Conservation (phyloP, 2,888 invertebrate species). For the Myopa testacea region DNA sequence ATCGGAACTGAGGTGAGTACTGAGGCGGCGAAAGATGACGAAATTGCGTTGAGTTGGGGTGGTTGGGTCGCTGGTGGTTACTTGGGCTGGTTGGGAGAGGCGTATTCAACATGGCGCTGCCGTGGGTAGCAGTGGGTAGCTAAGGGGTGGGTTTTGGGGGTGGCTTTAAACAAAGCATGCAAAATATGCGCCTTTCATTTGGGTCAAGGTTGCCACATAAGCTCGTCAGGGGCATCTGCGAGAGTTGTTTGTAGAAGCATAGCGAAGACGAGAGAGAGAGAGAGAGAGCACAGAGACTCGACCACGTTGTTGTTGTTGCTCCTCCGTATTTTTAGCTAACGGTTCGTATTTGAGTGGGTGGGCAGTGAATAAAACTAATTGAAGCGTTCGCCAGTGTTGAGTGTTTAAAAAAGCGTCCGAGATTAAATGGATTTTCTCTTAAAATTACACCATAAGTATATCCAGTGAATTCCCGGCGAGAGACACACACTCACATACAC, state of each 20-base stretch:
- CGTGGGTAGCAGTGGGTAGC: too few species aligned
- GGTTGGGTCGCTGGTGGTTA: neutral
- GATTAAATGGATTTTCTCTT: too few species aligned
- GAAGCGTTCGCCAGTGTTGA: too few species aligned
- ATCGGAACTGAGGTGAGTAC: conserved; percentile 80
- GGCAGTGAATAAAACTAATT: too few species aligned
- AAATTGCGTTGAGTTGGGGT: conserved; percentile 4
- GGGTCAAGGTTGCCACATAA: conserved; percentile 11
- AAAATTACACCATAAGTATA: too few species aligned
- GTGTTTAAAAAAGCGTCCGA: too few species aligned
- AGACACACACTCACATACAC: neutral
- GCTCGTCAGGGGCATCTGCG: neutral
- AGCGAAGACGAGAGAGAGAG: conserved; percentile 2
- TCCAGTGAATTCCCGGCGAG: too few species aligned
- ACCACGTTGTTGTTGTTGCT: neutral
- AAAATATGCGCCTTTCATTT: neutral
- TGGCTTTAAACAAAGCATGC: too few species aligned
- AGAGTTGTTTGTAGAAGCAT: neutral
- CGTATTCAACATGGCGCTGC: too few species aligned
- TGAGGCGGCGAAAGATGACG: conserved; percentile 46
- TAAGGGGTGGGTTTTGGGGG: too few species aligned
- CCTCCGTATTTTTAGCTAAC: neutral
- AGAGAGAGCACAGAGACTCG: neutral
- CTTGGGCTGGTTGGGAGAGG: neutral
- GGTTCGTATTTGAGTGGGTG: too few species aligned